Conservation (phyloP, 2,888 invertebrate genomes). For the Schrankia costaestrigalis region DNA sequence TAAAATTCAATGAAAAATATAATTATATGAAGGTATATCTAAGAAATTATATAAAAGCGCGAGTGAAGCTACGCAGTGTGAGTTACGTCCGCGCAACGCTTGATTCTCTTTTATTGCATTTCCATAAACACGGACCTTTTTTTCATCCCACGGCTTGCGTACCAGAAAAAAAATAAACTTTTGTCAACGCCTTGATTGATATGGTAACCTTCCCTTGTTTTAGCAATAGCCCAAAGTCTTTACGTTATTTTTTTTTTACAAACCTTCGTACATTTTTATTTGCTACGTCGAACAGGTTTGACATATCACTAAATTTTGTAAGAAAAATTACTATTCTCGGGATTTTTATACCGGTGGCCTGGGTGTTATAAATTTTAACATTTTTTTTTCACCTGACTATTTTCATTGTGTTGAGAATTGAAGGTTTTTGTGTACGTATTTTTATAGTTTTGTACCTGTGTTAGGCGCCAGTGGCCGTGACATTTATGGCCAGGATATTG, state of each 20-base stretch:
- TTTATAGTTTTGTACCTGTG: conserved; percentile 71
- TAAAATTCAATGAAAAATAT: not conserved
- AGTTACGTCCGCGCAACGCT: conserved; percentile 43
- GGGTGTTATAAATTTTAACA: conserved; percentile 72
- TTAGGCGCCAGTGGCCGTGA: conserved; percentile 78
- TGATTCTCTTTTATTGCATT: conserved; percentile 62
- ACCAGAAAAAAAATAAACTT: conserved; percentile 63
- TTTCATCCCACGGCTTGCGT: conserved; percentile 59
- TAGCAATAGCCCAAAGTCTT: conserved; percentile 72
- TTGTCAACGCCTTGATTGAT: conserved; percentile 80
- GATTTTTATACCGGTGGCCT: conserved; percentile 71
- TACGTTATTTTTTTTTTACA: conserved; percentile 55
- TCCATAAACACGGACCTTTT: conserved; percentile 74
- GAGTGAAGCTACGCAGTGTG: conserved; percentile 35
- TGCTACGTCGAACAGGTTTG: conserved; percentile 74
- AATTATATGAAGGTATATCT: not conserved
- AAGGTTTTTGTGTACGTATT: conserved; percentile 65
- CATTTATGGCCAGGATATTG: conserved; percentile 78
- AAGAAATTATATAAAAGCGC: conserved; percentile 3
- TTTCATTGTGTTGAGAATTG: conserved; percentile 63
- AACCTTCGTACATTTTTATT: conserved; percentile 73
- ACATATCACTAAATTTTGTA: conserved; percentile 79
- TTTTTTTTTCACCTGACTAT: conserved; percentile 60
- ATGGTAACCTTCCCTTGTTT: conserved; percentile 78
- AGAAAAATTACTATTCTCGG: conserved; percentile 75